Evolutionary conservation across 2,888 invertebrate species (phyloP).

Genomic region (Tetrapedia diversipes): DNA sequence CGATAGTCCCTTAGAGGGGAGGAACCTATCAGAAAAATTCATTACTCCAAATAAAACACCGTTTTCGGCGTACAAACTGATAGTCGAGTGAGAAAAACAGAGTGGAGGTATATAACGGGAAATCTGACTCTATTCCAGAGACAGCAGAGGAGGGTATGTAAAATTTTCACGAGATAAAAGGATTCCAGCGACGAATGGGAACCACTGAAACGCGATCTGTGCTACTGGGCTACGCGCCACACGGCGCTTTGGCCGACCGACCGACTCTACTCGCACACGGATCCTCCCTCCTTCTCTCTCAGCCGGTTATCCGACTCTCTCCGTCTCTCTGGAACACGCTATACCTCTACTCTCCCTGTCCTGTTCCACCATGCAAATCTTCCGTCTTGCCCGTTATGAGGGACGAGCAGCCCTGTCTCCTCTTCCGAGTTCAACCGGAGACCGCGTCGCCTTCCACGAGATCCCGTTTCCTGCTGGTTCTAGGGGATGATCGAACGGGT

Average conservation of each 20-base stretch:
- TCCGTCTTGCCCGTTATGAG: constrained; percentile 32
- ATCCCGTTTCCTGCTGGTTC: constrained; percentile 25
- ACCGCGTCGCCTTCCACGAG: constrained; percentile 8
- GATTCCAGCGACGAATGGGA: constrained; percentile 58
- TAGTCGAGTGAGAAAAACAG: no score
- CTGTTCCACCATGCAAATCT: constrained; percentile 31
- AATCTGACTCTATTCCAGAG: no score
- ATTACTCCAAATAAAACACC: no score
- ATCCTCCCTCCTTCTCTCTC: constrained; percentile 37
- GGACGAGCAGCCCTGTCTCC: constrained; percentile 37
- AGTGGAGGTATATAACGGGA: no score
- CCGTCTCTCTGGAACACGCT: constrained; percentile 11
- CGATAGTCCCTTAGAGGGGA: not conserved
- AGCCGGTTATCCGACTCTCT: constrained; percentile 10
- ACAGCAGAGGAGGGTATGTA: not conserved
- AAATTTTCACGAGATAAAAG: not conserved
- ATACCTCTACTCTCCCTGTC: not conserved
- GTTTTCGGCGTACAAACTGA: not conserved
- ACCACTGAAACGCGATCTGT: constrained; percentile 75
- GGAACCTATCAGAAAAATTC: no score
- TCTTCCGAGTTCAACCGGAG: constrained; percentile 21
- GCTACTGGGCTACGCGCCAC: constrained; percentile 78
- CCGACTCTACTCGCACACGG: constrained; percentile 61
- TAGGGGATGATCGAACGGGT: constrained; percentile 35
- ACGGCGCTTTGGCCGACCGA: constrained; percentile 69